Evolutionary conservation across 2,888 invertebrate species (phyloP).

Genomic region (Synergus umbraculus): DNA sequence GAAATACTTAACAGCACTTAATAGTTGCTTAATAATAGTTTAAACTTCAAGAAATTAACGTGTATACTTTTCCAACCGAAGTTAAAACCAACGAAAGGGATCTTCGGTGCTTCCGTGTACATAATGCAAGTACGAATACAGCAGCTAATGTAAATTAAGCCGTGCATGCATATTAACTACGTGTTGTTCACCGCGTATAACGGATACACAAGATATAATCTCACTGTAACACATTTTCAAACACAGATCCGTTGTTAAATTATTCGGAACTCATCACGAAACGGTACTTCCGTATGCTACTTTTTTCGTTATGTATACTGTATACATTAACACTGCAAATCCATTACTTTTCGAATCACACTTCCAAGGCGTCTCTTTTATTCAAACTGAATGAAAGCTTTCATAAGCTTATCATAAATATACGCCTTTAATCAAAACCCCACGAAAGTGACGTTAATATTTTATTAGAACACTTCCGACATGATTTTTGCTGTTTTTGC

Average conservation of each 20-base stretch:
- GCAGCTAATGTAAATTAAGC: slow-evolving; percentile 68
- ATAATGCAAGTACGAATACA: slow-evolving; percentile 61
- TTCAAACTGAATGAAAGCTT: too few species aligned
- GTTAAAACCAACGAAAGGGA: too few species aligned
- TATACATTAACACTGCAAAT: neutral
- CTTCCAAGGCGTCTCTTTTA: too few species aligned
- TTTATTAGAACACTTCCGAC: too few species aligned
- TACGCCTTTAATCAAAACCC: too few species aligned
- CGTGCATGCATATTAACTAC: slow-evolving; percentile 71
- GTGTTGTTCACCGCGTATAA: slow-evolving; percentile 64
- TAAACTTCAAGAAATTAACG: too few species aligned
- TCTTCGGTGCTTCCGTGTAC: slow-evolving; percentile 50
- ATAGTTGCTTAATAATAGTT: too few species aligned
- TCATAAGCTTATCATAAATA: too few species aligned
- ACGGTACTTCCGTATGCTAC: slow-evolving; percentile 51
- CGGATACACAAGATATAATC: slow-evolving; percentile 66
- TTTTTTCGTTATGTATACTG: neutral
- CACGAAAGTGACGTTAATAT: too few species aligned
- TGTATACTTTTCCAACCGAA: too few species aligned
- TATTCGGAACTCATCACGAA: slow-evolving; percentile 58
- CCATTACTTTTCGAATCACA: too few species aligned
- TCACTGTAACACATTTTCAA: slow-evolving; percentile 63
- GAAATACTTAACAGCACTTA: neutral
- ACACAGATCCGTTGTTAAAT: slow-evolving; percentile 54
- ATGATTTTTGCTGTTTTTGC: too few species aligned